Evolutionary conservation across 92 coral and sea anemone species (phyloP).

Genomic region (Meandrina meandrites): DNA sequence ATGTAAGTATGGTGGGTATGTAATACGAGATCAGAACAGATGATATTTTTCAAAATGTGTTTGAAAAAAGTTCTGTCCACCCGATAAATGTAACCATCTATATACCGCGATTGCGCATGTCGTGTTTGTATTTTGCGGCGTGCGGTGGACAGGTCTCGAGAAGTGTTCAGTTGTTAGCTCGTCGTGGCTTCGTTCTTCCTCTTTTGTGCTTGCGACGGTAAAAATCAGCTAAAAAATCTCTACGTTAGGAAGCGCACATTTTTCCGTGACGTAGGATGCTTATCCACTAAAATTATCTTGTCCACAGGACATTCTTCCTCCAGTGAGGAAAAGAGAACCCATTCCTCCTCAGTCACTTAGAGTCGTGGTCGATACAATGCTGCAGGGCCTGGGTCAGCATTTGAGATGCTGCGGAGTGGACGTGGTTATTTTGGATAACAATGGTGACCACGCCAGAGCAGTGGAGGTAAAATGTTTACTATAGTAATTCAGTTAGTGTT

Average conservation of each 20-base stretch:
- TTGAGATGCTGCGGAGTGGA: slow-evolving; percentile 98
- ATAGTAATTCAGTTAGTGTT: background rate
- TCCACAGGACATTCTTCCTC: slow-evolving; percentile 55
- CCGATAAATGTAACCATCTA: too few relatives aligned
- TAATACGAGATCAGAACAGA: background rate
- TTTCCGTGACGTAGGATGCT: background rate
- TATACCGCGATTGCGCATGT: too few relatives aligned
- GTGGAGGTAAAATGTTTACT: slow-evolving; percentile 59
- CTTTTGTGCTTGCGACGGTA: background rate
- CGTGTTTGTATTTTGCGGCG: too few relatives aligned
- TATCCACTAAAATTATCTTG: background rate
- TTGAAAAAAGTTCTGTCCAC: too few relatives aligned
- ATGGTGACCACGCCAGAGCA: slow-evolving; percentile 70
- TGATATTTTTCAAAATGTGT: background rate
- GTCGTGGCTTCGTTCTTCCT: background rate
- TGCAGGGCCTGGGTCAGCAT: slow-evolving; percentile 98
- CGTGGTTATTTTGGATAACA: slow-evolving; percentile 81
- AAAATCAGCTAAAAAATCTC: background rate
- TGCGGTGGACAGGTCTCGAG: too few relatives aligned
- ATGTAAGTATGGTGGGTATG: slow-evolving; percentile 32
- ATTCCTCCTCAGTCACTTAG: slow-evolving; percentile 81
- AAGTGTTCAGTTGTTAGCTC: background rate
- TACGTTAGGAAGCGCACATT: too few relatives aligned
- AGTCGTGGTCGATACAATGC: slow-evolving; percentile 95
- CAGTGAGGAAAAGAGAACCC: slow-evolving; percentile 63